Base-by-base conservation (phyloP, 2,797 vertebrate species). In the Gorsachius magnificus region DNA sequence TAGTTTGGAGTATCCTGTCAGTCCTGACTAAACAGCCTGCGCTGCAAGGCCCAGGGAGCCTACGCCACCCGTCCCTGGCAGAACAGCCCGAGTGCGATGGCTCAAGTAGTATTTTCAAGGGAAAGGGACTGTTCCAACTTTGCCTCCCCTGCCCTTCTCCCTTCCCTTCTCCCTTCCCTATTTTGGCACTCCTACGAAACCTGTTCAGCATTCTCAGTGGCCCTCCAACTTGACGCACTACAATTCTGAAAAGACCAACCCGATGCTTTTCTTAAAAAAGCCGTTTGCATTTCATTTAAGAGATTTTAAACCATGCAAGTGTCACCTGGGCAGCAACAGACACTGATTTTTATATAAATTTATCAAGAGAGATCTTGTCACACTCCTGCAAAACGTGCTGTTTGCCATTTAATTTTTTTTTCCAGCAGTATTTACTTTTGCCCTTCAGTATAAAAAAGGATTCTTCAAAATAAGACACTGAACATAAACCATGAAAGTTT, bases 61-160 rank as follows among this genome's bases (percentile, higher is more conserved):
- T 12, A 25, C 41, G 43, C 11, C 11, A 22, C 7, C 18, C 3
- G 0, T 41, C 36, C 50, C 22, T 14, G 15, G 33, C 29, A 45
- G 24, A 43, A n/a, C 0, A 0, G 8, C 28, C 19, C 51, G 3
- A 7, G 4, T 5, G 10, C 2, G 4, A 74, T 24, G 26, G 16
- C 28, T n/a, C 29, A 25, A 25, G 33, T 0, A 35, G 12, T 3
- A 22, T 31, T 57, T 53, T 12, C 41, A 41, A 19, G 10, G n/a
- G 11, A 58, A 83, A 65, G 13, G 31, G 41, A 35, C 26, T 36
- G 6, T 46, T 58, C 20, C 24, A 61, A 43, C 14, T 19, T 26
- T 35, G 20, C 18, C 6, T 51, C 5, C 56, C 58, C 48, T 33
- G 11, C 36, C 4, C 38, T 53, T 48, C 53, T 54, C 24, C 20